Evolutionary conservation across 2,888 invertebrate genomes (phyloP).

Genomic region (Apodemia zela): DNA sequence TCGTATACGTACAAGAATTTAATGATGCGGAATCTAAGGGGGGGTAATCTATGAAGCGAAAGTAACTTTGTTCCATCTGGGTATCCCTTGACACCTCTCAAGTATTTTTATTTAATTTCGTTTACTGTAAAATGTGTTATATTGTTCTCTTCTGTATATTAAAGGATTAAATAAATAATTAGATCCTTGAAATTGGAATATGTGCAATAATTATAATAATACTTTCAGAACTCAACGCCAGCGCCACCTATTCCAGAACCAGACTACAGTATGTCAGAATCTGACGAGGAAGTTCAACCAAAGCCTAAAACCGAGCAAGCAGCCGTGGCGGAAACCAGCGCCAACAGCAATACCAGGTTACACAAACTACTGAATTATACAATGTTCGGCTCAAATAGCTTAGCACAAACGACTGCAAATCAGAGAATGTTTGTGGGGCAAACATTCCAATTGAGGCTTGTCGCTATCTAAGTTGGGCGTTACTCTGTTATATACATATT

Average conservation of each 20-base stretch:
- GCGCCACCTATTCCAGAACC: slow-evolving; percentile 94
- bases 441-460: neutral
- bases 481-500: too few species aligned
- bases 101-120: too few species aligned
- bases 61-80: too few species aligned
- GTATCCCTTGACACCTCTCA: too few species aligned
- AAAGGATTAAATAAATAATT: too few species aligned
- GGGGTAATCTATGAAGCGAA: too few species aligned
- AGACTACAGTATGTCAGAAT: slow-evolving; percentile 93
- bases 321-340: slow-evolving; percentile 84
- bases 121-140: too few species aligned
- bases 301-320: slow-evolving; percentile 75
- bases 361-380: neutral
- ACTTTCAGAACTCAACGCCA: slow-evolving; percentile 68
- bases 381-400: neutral
- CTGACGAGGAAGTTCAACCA: slow-evolving; percentile 86
- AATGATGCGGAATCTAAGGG: too few species aligned
- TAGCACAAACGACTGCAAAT: neutral
- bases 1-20: too few species aligned
- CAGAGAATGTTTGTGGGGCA: neutral
- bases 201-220: neutral
- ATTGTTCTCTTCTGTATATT: too few species aligned
- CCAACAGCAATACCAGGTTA: slow-evolving; percentile 86
- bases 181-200: too few species aligned
- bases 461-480: too few species aligned